Evolutionary conservation across 2,113 vertebrate genomes (phyloP), one percentile per base, ranked within the genome.

Genomic region (Microcebus griseorufus): DNA sequence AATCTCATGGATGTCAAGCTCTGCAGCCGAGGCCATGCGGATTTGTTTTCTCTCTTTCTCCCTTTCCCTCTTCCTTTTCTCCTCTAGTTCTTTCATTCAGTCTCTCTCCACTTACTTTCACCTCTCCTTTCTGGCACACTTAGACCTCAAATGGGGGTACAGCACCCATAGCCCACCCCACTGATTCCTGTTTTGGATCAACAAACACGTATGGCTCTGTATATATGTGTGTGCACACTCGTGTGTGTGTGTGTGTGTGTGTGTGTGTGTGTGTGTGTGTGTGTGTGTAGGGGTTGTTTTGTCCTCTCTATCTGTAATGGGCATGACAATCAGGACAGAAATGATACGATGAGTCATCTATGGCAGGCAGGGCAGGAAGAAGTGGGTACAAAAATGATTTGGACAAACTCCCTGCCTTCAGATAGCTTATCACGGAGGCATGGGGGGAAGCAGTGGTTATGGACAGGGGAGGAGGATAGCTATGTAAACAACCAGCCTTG

Each of bases 221-320:
- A 34, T 7, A 7, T 37, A 9, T 55, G 20, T 32, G 37, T 20
- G 1, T 85, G 12, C 12, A 87, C 3, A 37, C 37, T 23, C 8
- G 0, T 29, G 29, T 42, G n/a, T n/a, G n/a, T n/a, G n/a, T n/a
- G n/a, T n/a, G 42, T 32, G 3, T 17, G 8, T 27, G 6, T 64
- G 13, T n/a, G 18, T 65, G n/a, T 58, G 45, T 69, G 34, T 39
- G 39, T n/a, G 3, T 9, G n/a, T n/a, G n/a, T n/a, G 12, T 22
- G 34, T 65, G 53, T 48, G 37, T 1, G 55, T 23, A 9, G 58
- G 58, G 7, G 25, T 64, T 27, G 9, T 62, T 70, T 55, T 93
- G n/a, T 92, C 29, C 27, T 87, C 76, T 81, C 65, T 70, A 32
- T 85, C 78, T 88, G 27, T 62, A 58, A 22, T 53, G 51, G 84